Evolutionary conservation across 2,888 invertebrate species (phyloP), one percentile per base, ranked within the genome.

Genomic region (Hydrotaea cyrtoneurina): DNA sequence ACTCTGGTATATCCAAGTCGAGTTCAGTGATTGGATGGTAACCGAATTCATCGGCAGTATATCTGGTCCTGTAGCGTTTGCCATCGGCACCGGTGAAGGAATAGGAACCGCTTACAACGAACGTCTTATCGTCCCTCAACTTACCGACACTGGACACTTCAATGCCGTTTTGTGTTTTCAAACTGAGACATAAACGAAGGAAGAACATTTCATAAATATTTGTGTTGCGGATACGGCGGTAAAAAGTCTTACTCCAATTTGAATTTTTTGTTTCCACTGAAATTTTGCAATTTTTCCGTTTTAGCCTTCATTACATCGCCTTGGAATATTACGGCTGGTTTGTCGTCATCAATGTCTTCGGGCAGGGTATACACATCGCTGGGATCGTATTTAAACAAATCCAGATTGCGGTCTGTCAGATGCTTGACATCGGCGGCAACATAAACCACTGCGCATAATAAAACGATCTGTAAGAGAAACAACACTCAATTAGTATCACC

Each of bases 21-120:
- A 92, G 88, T 82, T 92, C 92, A n/a, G 92, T 92, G 46, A 91
- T 92, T 66, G 92, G 92, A 89, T 92, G 92, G 55, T 92, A 92
- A 21, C 92, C 92, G 55, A 91, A 89, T 86, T 92, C 92, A 87
- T 92, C 92, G 77, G 92, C 92, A 3, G 92, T 92, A 59, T 92
- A 92, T 53, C 92, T 89, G 62, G 92, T 92, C 88, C 88, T 91
- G 87, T 92, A 92, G 46, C 92, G 91, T 86, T 91, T 92, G 59
- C 92, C 92, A 89, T 92, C 92, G 83, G 89, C 91, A 23, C 92
- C 92, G 10, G 92, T 92, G 80, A 92, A 92, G 19, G 92, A 91
- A 86, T 92, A 92, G 43, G 92, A 91, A 1, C 92, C 92, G 84
- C 92, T 92, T 0, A 92, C 92, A 78, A 92, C 91, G 74, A 92